These are phyloP conservation scores for Bagarius yarrelli DNA, from an alignment of 2,113 vertebrate species.

Conservation along the genomic window DNA sequence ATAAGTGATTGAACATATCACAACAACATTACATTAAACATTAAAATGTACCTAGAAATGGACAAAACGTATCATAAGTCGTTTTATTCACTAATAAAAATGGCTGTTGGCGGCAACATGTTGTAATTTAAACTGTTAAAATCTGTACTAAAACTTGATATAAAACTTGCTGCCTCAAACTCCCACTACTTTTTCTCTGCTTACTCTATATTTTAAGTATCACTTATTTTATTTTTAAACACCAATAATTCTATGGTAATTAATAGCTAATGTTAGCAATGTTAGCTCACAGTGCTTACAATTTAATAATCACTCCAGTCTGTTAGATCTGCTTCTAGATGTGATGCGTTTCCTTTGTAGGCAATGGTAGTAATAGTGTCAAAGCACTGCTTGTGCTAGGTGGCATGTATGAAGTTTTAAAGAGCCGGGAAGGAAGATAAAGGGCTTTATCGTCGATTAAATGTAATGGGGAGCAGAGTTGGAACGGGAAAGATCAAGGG, in stretches of 20 bases:
- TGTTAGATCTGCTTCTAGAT: background rate
- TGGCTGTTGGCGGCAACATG: background rate
- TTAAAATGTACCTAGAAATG: background rate
- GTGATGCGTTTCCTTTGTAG: conserved; percentile 36
- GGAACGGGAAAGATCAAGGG: conserved; percentile 23
- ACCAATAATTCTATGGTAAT: background rate
- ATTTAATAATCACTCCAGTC: background rate
- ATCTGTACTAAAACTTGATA: too few species aligned
- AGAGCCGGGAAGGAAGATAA: conserved; percentile 44
- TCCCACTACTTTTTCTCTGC: background rate
- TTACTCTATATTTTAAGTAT: background rate
- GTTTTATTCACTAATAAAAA: background rate
- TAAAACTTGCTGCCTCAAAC: background rate
- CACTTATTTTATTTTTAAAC: background rate
- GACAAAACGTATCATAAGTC: background rate
- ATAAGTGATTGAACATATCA: background rate
- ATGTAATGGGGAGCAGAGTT: conserved; percentile 33
- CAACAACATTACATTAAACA: too few species aligned
- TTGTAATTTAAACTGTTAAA: too few species aligned
- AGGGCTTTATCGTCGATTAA: background rate
- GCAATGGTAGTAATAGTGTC: conserved; percentile 44
- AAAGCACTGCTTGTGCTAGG: background rate
- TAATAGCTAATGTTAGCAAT: background rate
- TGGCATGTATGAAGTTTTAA: conserved; percentile 42
- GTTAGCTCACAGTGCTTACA: background rate